Base-by-base conservation (phyloP, 2,888 invertebrate species). In the Proisotoma minuta region DNA sequence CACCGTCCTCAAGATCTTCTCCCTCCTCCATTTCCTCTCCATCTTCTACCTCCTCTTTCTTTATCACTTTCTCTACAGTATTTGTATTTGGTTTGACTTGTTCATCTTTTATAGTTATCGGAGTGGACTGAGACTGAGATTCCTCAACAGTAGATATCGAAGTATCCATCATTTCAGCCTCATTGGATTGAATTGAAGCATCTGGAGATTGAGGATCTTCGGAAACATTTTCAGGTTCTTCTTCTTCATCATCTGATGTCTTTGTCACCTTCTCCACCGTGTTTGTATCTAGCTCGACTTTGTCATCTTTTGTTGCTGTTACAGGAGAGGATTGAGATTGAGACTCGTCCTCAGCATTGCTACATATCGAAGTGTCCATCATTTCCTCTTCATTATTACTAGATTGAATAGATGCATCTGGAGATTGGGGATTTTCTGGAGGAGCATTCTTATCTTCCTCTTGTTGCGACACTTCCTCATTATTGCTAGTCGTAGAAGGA, bases 1-100 rank as follows among this genome's bases (percentile, higher is more conserved):
- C 91, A 52, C 91, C 91, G 76, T 91, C 91, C 79, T 92, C 91
- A 70, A 91, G 82, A n/a, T 63, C 66, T 28, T 62, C 63, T 24
- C 59, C 62, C 15, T 62, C 64, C 8, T 23, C 47, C 18, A 56
- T 61, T 28, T 40, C 57, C 18, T 39, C 34, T 48, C 60, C 54
- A n/a, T 53, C 53, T 29, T 18, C 59, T 40, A 23, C 52, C 23
- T 24, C 15, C 40, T 12, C 8, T 27, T 15, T 3, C 48, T 5
- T 18, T 29, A 20, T 48, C 26, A 57, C 18, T 34, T 24, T 24
- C 23, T 52, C 27, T 5, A 3, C 4, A 8, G 27, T 12, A 10
- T 28, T 28, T 26, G 18, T 28, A n/a, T n/a, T n/a, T n/a, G n/a
- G n/a, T n/a, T n/a, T n/a, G n/a, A n/a, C n/a, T n/a, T n/a, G n/a